These are phyloP conservation scores for Semotilus atromaculatus DNA, from an alignment of 2,797 vertebrate genomes.

Conservation along the genomic window DNA sequence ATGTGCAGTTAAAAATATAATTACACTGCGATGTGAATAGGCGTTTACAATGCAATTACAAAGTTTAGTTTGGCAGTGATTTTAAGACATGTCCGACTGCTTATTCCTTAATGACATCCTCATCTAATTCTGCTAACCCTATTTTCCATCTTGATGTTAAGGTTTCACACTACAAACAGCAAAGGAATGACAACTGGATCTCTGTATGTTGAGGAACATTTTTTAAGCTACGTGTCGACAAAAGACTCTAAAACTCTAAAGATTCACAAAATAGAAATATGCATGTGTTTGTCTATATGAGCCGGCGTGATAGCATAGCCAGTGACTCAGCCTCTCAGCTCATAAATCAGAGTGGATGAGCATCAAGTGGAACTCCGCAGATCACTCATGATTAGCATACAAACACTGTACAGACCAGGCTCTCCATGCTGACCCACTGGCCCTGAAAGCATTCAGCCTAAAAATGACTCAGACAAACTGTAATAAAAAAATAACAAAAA, in stretches of 20 bases:
- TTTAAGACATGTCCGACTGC: constrained; percentile 12
- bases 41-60: background rate
- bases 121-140: constrained; percentile 13
- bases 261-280: constrained; percentile 4
- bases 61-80: constrained; percentile 6
- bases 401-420: constrained; percentile 16
- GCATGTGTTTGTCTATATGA: constrained; percentile 20
- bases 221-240: background rate
- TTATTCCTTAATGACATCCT: constrained; percentile 3
- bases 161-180: constrained; percentile 9
- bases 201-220: constrained; percentile 7
- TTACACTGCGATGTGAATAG: no score
- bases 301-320: constrained; percentile 16
- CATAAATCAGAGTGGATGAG: constrained; percentile 47
- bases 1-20: no score
- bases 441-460: background rate
- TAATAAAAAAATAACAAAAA: background rate
- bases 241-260: background rate
- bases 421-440: constrained; percentile 2
- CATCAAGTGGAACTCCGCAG: constrained; percentile 31
- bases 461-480: constrained; percentile 31
- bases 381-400: constrained; percentile 21
- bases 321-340: constrained; percentile 64
- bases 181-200: no score
- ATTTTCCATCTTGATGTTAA: constrained; percentile 5